Base-by-base conservation (phyloP, 1,140 invertebrate species). In the Aphelinus atriplicis region DNA sequence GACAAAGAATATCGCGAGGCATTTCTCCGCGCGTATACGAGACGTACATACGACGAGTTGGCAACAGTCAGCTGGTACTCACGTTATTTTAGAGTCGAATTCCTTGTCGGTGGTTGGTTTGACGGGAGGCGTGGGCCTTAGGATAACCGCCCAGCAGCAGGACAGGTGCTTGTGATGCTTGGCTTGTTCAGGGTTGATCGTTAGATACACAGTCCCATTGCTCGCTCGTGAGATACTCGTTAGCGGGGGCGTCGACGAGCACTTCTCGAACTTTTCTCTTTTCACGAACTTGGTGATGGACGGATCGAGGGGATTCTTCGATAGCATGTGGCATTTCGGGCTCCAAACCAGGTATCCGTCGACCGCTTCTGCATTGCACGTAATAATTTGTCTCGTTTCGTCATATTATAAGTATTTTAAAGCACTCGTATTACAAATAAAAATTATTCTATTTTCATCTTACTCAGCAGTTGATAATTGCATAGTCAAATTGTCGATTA, bases 321-420 rank as follows among this genome's bases (percentile, higher is more conserved):
- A 90, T 1, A 91, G 89, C 79, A 95, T 93, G 75, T 90, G 89
- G 78, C 94, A 95, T 71, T 89, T 89, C 2, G 91, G 86, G 80
- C 90, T 94, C 84, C 91, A 92, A 1, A 95, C 91, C 57, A 94
- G 83, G 80, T 90, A 93, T 42, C 91, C 90, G 51, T 87, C 80
- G 45, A 84, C 75, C 26, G 77, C 10, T 26, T 81, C 84, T 83
- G 76, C 2, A 76, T 9, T 53, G 9, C 51, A 53, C 51, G 4
- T 53, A 53, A 53, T 53, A 6, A 53, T 9, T 53, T 53, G 51
- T 53, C 9, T 60, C 26, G 4, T 60, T 60, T n/a, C 26, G 26
- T 10, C 26, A 61, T 10, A 61, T n/a, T 61, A n/a, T 9, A 61
- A 9, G 26, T 42, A 42, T 5, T 9, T 61, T 61, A 26, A 7